Evolutionary conservation across 2,888 invertebrate species (phyloP).

Genomic region (Amblyjoppa proteus): DNA sequence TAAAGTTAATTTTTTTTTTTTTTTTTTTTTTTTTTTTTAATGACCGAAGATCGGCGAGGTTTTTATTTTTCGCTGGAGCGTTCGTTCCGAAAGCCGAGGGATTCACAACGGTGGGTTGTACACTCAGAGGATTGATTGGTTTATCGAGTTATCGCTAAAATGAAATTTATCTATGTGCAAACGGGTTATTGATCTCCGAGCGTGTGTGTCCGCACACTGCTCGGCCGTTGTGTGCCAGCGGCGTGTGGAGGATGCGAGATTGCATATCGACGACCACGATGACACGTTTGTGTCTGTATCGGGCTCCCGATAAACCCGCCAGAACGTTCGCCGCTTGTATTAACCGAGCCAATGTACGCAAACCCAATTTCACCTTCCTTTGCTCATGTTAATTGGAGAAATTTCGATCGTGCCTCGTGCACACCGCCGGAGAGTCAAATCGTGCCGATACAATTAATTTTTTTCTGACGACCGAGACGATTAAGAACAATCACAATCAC

Average conservation of each 20-base stretch:
- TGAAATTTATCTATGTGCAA: conserved; percentile 16
- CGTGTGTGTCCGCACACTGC: background rate
- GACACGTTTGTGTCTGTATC: conserved; percentile 4
- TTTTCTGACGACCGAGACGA: too few relatives aligned
- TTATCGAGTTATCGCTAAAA: conserved; percentile 16
- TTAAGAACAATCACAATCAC: too few relatives aligned
- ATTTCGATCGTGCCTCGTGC: conserved; percentile 61
- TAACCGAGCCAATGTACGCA: conserved; percentile 27
- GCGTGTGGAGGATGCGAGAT: background rate
- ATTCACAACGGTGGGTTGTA: background rate
- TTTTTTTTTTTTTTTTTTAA: background rate
- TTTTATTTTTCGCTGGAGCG: conserved; percentile 1
- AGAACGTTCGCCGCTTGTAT: conserved; percentile 4
- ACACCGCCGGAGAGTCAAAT: conserved; percentile 62
- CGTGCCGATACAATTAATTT: background rate
- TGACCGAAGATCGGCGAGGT: background rate
- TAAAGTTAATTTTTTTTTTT: background rate
- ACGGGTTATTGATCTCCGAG: conserved; percentile 16
- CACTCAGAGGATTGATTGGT: background rate
- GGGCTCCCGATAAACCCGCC: conserved; percentile 4
- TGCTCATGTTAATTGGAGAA: conserved; percentile 66
- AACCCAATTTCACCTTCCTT: conserved; percentile 60
- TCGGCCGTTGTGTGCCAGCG: background rate
- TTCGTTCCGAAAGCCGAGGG: background rate
- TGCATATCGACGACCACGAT: conserved; percentile 6